phyloP scores from a whole-genome alignment of 35 echinoderm and acorn worm species.

The Heliocidaris erythrogramma region DNA sequence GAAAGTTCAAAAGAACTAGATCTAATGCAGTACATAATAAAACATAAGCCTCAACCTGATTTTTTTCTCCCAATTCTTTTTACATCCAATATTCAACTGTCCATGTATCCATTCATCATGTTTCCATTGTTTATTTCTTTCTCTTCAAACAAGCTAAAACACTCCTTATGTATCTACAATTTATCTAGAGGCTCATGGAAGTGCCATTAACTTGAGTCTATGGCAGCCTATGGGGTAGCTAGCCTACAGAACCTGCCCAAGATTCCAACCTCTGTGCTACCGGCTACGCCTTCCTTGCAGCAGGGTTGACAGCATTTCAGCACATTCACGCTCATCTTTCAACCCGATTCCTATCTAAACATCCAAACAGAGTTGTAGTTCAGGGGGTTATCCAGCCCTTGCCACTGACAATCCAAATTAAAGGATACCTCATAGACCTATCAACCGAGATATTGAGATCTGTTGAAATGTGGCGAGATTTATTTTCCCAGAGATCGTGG shows the following conservation, averaged over 20 bases:
- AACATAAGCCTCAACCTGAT: too few relatives aligned
- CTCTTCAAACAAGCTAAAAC: too few relatives aligned
- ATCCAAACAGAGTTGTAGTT: conserved; percentile 14
- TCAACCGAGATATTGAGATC: neutral
- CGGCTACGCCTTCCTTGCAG: neutral
- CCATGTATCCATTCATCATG: too few relatives aligned
- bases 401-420: neutral
- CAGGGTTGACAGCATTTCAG: neutral
- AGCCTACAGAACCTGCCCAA: neutral
- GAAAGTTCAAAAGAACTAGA: too few relatives aligned
- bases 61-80: too few relatives aligned
- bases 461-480: conserved; percentile 26
- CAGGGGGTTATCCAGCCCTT: neutral
- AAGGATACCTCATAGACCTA: neutral
- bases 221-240: neutral
- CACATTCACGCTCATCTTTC: conserved; percentile 41
- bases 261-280: neutral
- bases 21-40: too few relatives aligned
- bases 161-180: too few relatives aligned
- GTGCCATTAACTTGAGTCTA: neutral
- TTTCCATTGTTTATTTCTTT: too few relatives aligned
- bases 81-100: too few relatives aligned
- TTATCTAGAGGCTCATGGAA: neutral
- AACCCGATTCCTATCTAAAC: conserved; percentile 26
- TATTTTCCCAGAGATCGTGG: conserved; percentile 16